Evolutionary conservation across 1,140 invertebrate genomes (phyloP), one percentile per base, ranked within the genome.

Genomic region (Micrasema minimum): DNA sequence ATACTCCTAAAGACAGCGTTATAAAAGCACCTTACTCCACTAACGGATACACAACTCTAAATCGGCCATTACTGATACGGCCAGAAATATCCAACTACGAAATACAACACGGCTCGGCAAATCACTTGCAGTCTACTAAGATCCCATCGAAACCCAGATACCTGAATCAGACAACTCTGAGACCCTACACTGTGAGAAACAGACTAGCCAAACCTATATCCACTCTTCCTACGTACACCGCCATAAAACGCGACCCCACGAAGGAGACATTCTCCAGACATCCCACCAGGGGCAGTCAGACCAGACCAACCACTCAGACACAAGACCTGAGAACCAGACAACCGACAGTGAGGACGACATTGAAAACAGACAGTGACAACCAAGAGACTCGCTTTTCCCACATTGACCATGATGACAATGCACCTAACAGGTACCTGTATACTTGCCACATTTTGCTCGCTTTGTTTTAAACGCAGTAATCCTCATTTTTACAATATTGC

Each of bases 131-230:
- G 9, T 66, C 67, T 10, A 74, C 65, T 16, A 69, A 68, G 43
- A 2, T 69, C 20, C 61, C 73, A 2, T 50, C 48, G 31, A 62
- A 81, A 68, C 80, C 80, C 0, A 84, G 82, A 76, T 83, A 82
- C 77, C 76, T 82, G 37, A 85, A 85, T 76, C 81, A 85, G 66
- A 84, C 83, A 22, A 85, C 84, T 38, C 78, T 84, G 45, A 78
- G 84, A 71, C 84, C 84, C 20, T 85, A 85, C 72, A 85, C 84
- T 50, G 78, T 84, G 61, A 81, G 84, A 70, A 83, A 83, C 77
- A 81, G 83, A 77, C 77, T 84, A 73, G 82, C 81, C 66, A 85
- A 81, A 62, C 81, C 83, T 26, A 80, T 80, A n/a, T 78, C 80
- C 68, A 77, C 77, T 38, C 76, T 77, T 71, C 18, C 61, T 1